Evolutionary conservation across 2,888 invertebrate species (phyloP), one percentile per base, ranked within the genome.

Genomic region (Glyphotaelius pellucidus): DNA sequence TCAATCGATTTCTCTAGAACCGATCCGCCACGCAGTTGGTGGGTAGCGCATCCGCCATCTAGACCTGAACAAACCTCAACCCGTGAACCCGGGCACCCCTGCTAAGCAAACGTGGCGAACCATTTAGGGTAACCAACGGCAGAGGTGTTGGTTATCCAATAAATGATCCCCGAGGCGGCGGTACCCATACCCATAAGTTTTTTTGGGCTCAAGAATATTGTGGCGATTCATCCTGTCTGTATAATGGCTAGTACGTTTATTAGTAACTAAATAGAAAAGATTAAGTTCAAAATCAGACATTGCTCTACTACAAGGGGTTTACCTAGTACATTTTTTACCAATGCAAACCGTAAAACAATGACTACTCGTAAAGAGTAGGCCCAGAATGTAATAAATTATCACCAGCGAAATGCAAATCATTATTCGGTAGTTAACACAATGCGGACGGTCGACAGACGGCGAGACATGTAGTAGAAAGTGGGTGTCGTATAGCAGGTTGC

Each of bases 391-490:
- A 83, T 25, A 35, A 83, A 35, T 35, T 32, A 35, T 83, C 35
- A 32, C 83, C 3, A 67, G 67, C 83, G 38, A 35, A 83, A 83
- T 83, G 83, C 83, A 25, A 83, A 83, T 83, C 83, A 35, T 83
- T 67, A 67, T 83, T 83, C 83, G 83, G 83, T 83, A 35, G 83
- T 38, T 31, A 83, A 35, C 83, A 32, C 83, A 31, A 25, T 32
- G 35, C 19, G 83, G 83, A 35, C 81, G 32, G 81, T 32, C 31
- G 5, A 9, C 32, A 83, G 81, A 31, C 81, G 4, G 81, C 81
- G 81, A 35, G 31, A 32, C 35, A 19, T 83, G 9, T 19, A 83
- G 32, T 32, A 83, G 32, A 83, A 83, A 31, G 83, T 15, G 83
- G 5, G 83, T 9, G 83, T 32, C 35, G 32, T 83, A 19, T 35